Conservation (phyloP, 2,113 vertebrate species). For the Erythrocercus mccallii region DNA sequence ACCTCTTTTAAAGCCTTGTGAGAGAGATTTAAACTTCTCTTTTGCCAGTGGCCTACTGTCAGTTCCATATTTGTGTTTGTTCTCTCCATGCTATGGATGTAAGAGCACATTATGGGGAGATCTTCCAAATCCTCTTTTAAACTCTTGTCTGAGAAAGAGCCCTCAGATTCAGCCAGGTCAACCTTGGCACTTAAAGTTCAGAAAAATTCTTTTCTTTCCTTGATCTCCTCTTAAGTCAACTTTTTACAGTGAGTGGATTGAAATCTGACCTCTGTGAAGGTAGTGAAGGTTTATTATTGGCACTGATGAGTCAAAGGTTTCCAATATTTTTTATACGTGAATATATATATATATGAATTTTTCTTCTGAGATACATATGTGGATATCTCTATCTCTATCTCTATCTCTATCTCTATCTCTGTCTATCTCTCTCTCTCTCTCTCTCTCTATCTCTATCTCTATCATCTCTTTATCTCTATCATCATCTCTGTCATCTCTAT, state of each 20-base stretch:
- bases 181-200: background rate
- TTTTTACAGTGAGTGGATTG: background rate
- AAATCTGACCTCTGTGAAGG: background rate
- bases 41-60: background rate
- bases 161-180: background rate
- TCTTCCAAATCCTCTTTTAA: conserved; percentile 32
- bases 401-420: too few relatives aligned
- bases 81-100: background rate
- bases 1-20: background rate
- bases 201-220: background rate
- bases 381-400: background rate
- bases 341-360: too few relatives aligned
- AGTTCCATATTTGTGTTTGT: conserved; percentile 5
- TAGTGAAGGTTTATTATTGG: background rate
- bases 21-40: background rate
- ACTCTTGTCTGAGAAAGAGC: background rate
- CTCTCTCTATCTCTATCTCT: too few relatives aligned
- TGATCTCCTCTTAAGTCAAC: background rate
- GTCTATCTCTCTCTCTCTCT: too few relatives aligned
- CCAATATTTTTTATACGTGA: background rate
- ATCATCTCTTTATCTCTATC: too few relatives aligned
- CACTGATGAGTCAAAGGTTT: background rate
- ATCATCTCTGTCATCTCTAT: too few relatives aligned
- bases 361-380: background rate
- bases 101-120: background rate